Evolutionary conservation across 2,888 invertebrate genomes (phyloP).

Genomic region (Thymelicus acteon): DNA sequence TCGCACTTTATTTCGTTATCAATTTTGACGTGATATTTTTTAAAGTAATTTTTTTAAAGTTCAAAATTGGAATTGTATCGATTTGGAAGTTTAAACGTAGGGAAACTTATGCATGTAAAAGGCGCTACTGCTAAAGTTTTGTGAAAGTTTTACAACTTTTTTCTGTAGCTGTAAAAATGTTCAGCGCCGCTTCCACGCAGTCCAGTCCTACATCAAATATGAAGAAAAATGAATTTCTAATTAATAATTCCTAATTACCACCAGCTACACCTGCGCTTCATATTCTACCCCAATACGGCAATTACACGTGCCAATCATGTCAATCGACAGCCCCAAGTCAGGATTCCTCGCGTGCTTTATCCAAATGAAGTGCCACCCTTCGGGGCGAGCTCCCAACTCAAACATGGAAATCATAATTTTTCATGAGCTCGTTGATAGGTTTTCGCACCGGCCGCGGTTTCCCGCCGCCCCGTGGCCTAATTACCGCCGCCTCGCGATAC

Average conservation of each 20-base stretch:
- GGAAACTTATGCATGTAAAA: not conserved
- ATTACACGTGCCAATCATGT: conserved; percentile 60
- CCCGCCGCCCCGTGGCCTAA: conserved; percentile 84
- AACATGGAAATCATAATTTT: conserved; percentile 83
- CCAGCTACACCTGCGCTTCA: conserved; percentile 20
- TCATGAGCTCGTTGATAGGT: conserved; percentile 84
- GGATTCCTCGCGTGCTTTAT: conserved; percentile 66
- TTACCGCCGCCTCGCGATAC: conserved; percentile 82
- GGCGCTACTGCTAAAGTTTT: too few species aligned
- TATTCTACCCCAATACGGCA: conserved; percentile 45
- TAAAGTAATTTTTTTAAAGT: conserved; percentile 18
- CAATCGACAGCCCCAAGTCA: conserved; percentile 56
- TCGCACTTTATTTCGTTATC: conserved; percentile 33
- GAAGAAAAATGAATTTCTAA: too few species aligned
- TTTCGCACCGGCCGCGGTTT: conserved; percentile 82
- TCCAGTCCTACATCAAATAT: too few species aligned
- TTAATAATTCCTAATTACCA: not conserved
- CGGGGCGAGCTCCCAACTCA: conserved; percentile 59
- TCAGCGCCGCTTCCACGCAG: too few species aligned
- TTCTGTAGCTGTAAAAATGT: too few species aligned
- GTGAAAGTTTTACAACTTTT: too few species aligned
- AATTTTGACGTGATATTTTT: conserved; percentile 24
- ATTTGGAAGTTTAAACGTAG: too few species aligned
- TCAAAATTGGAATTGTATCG: not conserved
- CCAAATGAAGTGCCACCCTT: conserved; percentile 73